A percentile compares a stretch with the other conserved stretches of the same genome.
phyloP scores from a whole-genome alignment of 2,888 invertebrate species.

The Aleiodes testaceus region DNA sequence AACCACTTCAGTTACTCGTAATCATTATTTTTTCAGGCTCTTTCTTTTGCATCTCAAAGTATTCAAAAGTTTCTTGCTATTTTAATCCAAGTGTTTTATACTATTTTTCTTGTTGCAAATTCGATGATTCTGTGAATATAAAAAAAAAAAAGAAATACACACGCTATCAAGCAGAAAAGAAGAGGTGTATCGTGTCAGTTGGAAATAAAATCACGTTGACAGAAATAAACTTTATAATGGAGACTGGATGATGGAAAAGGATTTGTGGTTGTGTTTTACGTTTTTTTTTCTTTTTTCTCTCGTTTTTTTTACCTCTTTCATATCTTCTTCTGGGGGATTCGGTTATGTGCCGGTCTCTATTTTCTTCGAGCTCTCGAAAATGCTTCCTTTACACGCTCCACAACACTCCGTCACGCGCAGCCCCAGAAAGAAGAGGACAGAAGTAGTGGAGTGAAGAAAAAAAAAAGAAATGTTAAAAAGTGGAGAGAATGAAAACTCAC shows the following conservation, averaged over 20 bases:
- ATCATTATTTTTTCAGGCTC: constrained; percentile 19
- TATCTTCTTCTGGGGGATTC: background rate
- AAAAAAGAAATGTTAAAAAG: background rate
- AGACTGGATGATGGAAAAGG: constrained; percentile 46
- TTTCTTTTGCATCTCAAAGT: background rate
- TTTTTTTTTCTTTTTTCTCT: constrained; percentile 1
- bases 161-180: constrained; percentile 3
- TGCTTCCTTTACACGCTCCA: constrained; percentile 36
- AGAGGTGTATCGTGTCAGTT: constrained; percentile 51
- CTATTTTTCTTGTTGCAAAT: no score
- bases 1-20: constrained; percentile 26
- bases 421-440: constrained; percentile 1
- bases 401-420: constrained; percentile 32
- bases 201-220: constrained; percentile 58
- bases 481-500: constrained; percentile 16
- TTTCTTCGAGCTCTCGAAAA: constrained; percentile 31
- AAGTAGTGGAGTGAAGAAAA: background rate
- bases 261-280: background rate
- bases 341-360: constrained; percentile 10
- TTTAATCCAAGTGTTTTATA: no score
- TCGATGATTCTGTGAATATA: no score
- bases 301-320: constrained; percentile 1
- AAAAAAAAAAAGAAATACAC: no score
- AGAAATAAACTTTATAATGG: constrained; percentile 11
- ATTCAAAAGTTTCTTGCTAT: no score